Base-by-base conservation (phyloP, 23 tunicate species). In the Ciona savignyi region DNA sequence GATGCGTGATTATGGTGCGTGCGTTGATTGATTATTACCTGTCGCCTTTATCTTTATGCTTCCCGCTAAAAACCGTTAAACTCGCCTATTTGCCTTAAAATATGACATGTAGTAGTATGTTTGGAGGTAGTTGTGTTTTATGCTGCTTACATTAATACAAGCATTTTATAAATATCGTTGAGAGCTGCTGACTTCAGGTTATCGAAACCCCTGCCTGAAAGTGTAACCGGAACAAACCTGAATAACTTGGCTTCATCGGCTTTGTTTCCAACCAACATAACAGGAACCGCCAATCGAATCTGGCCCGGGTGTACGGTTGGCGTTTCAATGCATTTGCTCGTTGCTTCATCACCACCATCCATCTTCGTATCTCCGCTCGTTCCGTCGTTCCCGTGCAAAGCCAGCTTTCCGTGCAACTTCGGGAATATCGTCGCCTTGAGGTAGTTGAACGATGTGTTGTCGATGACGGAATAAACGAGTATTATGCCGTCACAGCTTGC, bases 181-280 rank as follows among this genome's bases (percentile, higher is more conserved):
- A n/a, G n/a, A n/a, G n/a, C n/a, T n/a, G n/a, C n/a, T n/a, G n/a
- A n/a, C n/a, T n/a, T n/a, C n/a, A n/a, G n/a, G n/a, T n/a, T n/a
- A n/a, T n/a, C n/a, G n/a, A n/a, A n/a, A n/a, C n/a, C n/a, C n/a
- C n/a, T n/a, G n/a, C n/a, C n/a, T n/a, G n/a, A n/a, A n/a, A n/a
- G n/a, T n/a, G n/a, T n/a, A n/a, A n/a, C n/a, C n/a, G n/a, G n/a
- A n/a, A n/a, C n/a, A n/a, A 6, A 35, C 33, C 97, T 69, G 23
- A 78, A 67, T 27, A 91, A 35, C 51, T 72, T 91, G 30, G 97
- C 97, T 34, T 91, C 97, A 77, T 91, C 97, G 23, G 74, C 92
- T 76, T 91, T 91, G 34, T 84, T 91, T 56, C 88, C 97, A 1
- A 91, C 80, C 28, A 91, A 74, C 22, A 91, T 35, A 11, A 85